Conservation (phyloP, 2,888 invertebrate genomes). For the Epirrhoe alternata region DNA sequence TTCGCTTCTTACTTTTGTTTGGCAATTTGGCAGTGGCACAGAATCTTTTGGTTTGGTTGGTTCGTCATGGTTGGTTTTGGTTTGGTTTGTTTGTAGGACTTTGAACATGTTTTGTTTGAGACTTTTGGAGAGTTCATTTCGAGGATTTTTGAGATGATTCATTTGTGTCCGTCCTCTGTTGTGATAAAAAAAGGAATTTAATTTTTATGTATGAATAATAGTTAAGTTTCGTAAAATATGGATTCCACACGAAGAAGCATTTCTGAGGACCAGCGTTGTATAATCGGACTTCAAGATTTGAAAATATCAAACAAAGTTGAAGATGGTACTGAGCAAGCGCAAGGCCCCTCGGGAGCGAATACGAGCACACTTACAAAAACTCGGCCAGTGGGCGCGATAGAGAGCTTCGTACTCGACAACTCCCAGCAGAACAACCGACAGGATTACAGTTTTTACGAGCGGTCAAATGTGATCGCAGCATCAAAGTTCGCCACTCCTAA, state of each 20-base stretch:
- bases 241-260: constrained; percentile 76
- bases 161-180: constrained; percentile 50
- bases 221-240: constrained; percentile 51
- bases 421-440: constrained; percentile 74
- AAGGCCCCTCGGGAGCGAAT: constrained; percentile 71
- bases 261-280: constrained; percentile 77
- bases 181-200: constrained; percentile 34
- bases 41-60: too few relatives aligned
- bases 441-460: constrained; percentile 86
- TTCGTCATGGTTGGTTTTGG: too few relatives aligned
- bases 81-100: constrained; percentile 5
- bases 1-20: too few relatives aligned
- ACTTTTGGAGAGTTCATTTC: constrained; percentile 47
- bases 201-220: background rate
- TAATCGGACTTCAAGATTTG: constrained; percentile 81
- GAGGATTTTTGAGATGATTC: constrained; percentile 64
- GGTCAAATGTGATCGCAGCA: constrained; percentile 90
- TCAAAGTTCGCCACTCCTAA: constrained; percentile 92
- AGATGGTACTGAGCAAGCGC: constrained; percentile 82
- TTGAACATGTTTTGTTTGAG: constrained; percentile 51
- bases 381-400: constrained; percentile 87
- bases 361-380: constrained; percentile 74
- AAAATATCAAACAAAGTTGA: constrained; percentile 81
- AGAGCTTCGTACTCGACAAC: constrained; percentile 87
- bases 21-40: too few relatives aligned